Evolutionary conservation across 1,140 invertebrate species (phyloP).

Genomic region (Tetramorium alpestre): DNA sequence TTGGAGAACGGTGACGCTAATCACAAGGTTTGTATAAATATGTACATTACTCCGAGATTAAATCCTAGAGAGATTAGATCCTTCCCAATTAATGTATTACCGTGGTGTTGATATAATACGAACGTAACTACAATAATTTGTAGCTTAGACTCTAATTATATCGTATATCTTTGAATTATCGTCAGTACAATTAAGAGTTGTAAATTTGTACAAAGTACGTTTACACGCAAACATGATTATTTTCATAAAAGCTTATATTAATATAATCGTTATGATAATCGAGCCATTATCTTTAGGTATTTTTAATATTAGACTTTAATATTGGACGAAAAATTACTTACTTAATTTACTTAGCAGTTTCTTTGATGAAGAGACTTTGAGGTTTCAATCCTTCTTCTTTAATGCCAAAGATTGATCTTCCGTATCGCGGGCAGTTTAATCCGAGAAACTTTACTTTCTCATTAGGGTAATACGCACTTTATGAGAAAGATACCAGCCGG

Average conservation of each 20-base stretch:
- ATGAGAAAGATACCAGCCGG: constrained; percentile 99
- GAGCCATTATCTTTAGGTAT: neutral
- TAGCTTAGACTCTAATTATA: neutral
- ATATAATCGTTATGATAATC: neutral
- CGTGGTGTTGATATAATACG: no score
- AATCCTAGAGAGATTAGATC: neutral
- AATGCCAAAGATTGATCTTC: neutral
- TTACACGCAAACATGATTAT: neutral
- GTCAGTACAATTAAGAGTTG: neutral
- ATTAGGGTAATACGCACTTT: constrained; percentile 95
- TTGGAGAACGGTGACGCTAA: constrained; percentile 89
- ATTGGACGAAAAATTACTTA: neutral
- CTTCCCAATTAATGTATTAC: neutral
- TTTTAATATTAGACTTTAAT: neutral
- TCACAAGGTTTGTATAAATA: constrained; percentile 83
- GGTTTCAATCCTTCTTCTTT: neutral
- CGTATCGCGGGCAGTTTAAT: neutral
- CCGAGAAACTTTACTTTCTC: constrained; percentile 47
- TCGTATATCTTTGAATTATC: neutral
- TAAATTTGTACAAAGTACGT: neutral
- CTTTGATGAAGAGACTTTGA: neutral
- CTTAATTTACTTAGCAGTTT: neutral
- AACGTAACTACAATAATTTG: no score
- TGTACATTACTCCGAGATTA: neutral
- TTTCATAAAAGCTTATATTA: neutral